Percentiles rank a stretch among this genome's conserved stretches.
phyloP scores from a whole-genome alignment of 2,888 invertebrate genomes.

The Mesorhabditis spiculigera region DNA sequence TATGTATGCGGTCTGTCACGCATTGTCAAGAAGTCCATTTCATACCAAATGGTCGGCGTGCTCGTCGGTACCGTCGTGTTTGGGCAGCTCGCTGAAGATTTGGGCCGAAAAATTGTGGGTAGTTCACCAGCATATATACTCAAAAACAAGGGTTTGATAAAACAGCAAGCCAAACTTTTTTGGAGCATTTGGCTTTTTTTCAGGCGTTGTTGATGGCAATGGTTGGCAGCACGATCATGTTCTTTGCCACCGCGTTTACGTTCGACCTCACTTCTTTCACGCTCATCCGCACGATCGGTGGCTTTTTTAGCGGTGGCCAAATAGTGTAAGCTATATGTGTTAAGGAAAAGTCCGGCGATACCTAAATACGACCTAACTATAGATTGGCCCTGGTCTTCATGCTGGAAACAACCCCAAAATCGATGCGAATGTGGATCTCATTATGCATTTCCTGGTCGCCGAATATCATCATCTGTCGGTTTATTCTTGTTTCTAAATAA shows the following conservation, averaged over 20 bases:
- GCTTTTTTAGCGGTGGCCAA: slow-evolving; percentile 28
- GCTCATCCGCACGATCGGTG: slow-evolving; percentile 17
- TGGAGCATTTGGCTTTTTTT: background rate
- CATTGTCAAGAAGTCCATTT: slow-evolving; percentile 28
- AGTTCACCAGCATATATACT: too few species aligned
- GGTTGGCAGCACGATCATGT: slow-evolving; percentile 15
- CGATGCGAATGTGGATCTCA: slow-evolving; percentile 3
- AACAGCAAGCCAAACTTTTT: background rate
- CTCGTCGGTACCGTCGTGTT: slow-evolving; percentile 35
- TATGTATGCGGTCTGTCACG: slow-evolving; percentile 17
- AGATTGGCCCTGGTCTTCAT: slow-evolving; percentile 2
- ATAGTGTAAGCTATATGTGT: slow-evolving; percentile 16
- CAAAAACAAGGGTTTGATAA: background rate
- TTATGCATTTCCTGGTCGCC: slow-evolving; percentile 6
- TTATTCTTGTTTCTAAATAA: background rate
- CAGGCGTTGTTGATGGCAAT: background rate
- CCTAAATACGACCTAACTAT: background rate
- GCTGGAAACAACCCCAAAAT: background rate
- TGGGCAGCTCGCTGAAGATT: slow-evolving; percentile 36
- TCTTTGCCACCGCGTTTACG: slow-evolving; percentile 21
- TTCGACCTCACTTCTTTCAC: slow-evolving; percentile 22
- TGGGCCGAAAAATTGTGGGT: slow-evolving; percentile 29
- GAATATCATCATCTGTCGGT: slow-evolving; percentile 4
- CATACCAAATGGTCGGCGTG: slow-evolving; percentile 39
- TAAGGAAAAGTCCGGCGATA: background rate